Percentiles rank a stretch among this genome's conserved stretches.
These are phyloP conservation scores for Sebastes matsubarae DNA, from an alignment of 2,797 vertebrate genomes.

Conservation along the genomic window DNA sequence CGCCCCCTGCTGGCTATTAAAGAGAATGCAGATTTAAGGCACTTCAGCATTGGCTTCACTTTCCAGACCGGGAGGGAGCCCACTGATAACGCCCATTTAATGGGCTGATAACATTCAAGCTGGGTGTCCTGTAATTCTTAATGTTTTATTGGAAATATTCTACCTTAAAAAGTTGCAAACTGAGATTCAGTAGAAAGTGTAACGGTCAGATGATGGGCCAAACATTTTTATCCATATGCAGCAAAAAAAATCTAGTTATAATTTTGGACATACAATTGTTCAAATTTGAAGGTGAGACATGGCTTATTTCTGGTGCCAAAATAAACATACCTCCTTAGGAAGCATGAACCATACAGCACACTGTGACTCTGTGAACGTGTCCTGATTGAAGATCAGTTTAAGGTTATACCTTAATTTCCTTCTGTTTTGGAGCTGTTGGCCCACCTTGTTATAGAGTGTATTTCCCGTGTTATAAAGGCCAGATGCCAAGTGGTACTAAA, in stretches of 20 bases:
- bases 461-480: background rate
- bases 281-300: background rate
- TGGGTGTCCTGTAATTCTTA: background rate
- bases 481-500: slow-evolving; percentile 42
- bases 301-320: background rate
- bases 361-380: background rate
- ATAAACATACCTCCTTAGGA: background rate
- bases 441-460: background rate
- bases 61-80: too few species aligned
- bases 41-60: too few species aligned
- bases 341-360: background rate
- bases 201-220: background rate
- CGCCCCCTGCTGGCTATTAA: too few species aligned
- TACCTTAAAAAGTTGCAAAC: background rate
- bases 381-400: background rate
- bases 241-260: background rate
- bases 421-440: background rate
- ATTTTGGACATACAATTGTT: background rate
- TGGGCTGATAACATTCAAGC: too few species aligned
- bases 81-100: too few species aligned
- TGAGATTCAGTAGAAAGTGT: background rate
- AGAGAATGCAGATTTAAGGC: too few species aligned
- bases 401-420: background rate
- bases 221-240: background rate
- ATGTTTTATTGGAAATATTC: background rate